Base-by-base conservation (phyloP, 1,140 invertebrate genomes). In the Ctenoplectra terminalis region DNA sequence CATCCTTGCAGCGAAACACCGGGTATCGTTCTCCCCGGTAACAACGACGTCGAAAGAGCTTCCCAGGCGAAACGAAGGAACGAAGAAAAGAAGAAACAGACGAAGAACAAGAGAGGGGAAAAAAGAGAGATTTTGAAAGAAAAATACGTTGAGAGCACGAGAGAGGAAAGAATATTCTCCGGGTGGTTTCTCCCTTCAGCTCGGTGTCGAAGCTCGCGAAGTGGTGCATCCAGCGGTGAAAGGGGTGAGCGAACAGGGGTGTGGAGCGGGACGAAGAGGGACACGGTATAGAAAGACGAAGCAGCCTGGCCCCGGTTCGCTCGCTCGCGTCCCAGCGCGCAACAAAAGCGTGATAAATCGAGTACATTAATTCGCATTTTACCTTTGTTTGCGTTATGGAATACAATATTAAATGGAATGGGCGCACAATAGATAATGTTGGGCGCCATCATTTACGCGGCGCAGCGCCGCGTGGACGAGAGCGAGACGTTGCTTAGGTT, bases 351-450 rank as follows among this genome's bases (percentile, higher is more conserved):
- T 94, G 92, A 94, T 93, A 93, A 94, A 94, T 94, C 89, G 92
- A 90, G 89, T 90, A 90, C 93, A 94, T 94, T 94, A 93, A 94
- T 93, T 93, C 90, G 92, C 90, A 93, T 93, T 94, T 93, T 93
- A 93, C 92, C 92, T 92, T 94, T 93, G 92, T 93, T 94, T 93
- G 92, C 90, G 90, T 91, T 92, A 89, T 91, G 90, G 93, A 93
- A 93, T 93, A 92, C 93, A 93, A 93, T 94, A 93, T 94, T 92
- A 93, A 94, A 94, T 93, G 92, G 92, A 93, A 94, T 91, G 92
- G 90, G 90, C 88, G 90, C 89, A 93, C 92, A 94, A 93, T 94
- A 94, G 93, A 93, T 93, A 93, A 93, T 93, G 88, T 92, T 88
- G 88, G 83, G 90, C 90, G 92, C 91, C 91, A 94, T 94, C 91